Evolutionary conservation across 2,888 invertebrate species (phyloP), one percentile per base, ranked within the genome.

Genomic region (Tenodera sinensis): DNA sequence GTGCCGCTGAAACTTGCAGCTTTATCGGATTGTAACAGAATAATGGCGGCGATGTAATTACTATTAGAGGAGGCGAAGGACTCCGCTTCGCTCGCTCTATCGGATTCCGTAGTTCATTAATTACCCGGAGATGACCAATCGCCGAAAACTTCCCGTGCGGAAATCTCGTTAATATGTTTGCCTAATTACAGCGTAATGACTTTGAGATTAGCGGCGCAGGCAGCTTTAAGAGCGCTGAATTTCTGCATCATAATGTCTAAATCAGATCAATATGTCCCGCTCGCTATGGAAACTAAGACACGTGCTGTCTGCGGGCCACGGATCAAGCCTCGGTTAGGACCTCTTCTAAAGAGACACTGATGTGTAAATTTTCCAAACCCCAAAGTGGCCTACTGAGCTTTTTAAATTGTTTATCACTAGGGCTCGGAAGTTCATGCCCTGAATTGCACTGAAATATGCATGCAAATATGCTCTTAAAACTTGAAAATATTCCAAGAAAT

Each of bases 51-150:
- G 42, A 25, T 71, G 54, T 71, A 71, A 71, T 71, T 71, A 71
- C 54, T 71, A 71, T 71, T 71, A 71, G 54, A 71, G 54, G 20
- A 71, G 54, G 25, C 54, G 54, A 71, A 71, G 54, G 54, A 71
- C 54, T 0, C 54, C 20, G 54, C 54, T 30, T 71, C 54, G 30
- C 81, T 87, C 83, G 87, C 54, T 71, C 54, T 83, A 87, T 87
- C 83, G 87, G 82, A 30, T 87, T 87, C 87, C 83, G 81, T 82
- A 83, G n/a, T 87, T 87, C 87, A 87, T 87, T 87, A 87, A 87
- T 81, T 87, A 81, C 81, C 12, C 27, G 30, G 30, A 30, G 42
- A 83, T 87, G 87, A 87, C 87, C 87, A 83, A 83, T 83, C 83
- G 87, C 83, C 20, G 82, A 87, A 87, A 87, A 87, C 87, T 87